Percentiles rank a stretch among this genome's conserved stretches.
Conservation (phyloP, 2,888 invertebrate genomes). For the Drosophila phalerata region DNA sequence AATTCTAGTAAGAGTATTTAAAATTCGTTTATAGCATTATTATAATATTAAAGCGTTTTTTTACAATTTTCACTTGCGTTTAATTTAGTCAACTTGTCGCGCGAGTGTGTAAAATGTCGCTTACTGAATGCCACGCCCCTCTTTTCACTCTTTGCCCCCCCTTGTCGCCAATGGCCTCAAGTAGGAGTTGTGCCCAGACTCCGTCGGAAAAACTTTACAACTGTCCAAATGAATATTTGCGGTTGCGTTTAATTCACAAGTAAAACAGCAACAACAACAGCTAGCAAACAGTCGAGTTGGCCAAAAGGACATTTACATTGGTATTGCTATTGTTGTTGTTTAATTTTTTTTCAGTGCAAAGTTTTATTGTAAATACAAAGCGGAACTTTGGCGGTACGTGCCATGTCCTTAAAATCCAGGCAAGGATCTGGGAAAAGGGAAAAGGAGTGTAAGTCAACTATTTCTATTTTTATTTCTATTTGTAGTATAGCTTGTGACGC, state of each 20-base stretch:
- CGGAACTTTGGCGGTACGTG: constrained; percentile 67
- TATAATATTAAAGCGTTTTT: neutral
- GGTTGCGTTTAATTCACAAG: constrained; percentile 86
- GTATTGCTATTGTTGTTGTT: constrained; percentile 6
- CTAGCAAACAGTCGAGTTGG: constrained; percentile 38
- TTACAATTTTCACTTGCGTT: constrained; percentile 60
- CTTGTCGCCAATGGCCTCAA: neutral
- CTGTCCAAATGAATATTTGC: constrained; percentile 86
- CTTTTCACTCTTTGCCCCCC: neutral
- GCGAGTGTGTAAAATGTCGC: constrained; percentile 69
- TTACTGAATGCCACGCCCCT: constrained; percentile 40
- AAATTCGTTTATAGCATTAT: constrained; percentile 1
- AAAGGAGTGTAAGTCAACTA: constrained; percentile 15
- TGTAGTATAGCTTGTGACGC: constrained; percentile 71
- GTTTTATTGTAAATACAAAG: constrained; percentile 72
- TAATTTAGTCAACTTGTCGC: constrained; percentile 83
- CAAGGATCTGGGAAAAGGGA: neutral
- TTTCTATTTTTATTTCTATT: constrained; percentile 46
- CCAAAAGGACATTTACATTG: constrained; percentile 39
- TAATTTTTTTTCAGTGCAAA: constrained; percentile 59
- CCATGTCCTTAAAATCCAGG: constrained; percentile 38
- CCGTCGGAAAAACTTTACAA: constrained; percentile 82
- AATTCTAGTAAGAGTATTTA: constrained; percentile 14
- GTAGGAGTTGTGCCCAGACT: constrained; percentile 11
- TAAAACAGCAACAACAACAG: constrained; percentile 69